These are phyloP conservation scores for Tauraco erythrolophus DNA, from an alignment of 2,113 vertebrate species.

Conservation along the genomic window DNA sequence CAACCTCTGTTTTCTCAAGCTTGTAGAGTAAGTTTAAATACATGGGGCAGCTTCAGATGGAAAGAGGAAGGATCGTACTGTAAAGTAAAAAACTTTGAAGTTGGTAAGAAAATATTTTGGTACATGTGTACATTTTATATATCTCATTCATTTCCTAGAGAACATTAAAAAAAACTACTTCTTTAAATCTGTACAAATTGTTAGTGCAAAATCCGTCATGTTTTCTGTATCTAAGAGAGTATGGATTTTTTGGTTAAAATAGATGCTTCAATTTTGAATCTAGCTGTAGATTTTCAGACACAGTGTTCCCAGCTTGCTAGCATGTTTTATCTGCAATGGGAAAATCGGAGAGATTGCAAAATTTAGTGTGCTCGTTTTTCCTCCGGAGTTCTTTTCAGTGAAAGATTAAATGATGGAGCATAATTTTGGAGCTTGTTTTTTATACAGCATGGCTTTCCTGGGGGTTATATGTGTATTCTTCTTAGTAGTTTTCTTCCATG, in stretches of 20 bases:
- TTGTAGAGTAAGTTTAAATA: not conserved
- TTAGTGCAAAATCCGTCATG: not conserved
- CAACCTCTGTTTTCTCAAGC: not conserved
- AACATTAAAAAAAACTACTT: not conserved
- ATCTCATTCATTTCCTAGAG: not conserved
- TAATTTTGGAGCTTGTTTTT: not conserved
- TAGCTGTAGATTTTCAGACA: not conserved
- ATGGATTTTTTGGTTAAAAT: not conserved
- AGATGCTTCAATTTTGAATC: not conserved
- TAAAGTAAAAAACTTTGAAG: not conserved
- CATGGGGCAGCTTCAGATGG: not conserved
- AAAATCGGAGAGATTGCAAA: not conserved
- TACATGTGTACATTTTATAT: not conserved
- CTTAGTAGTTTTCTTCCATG: not conserved
- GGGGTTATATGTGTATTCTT: not conserved
- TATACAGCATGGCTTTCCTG: not conserved
- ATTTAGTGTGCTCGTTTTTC: not conserved
- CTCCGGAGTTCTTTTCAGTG: not conserved
- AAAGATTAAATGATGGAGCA: not conserved
- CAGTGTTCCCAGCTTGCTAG: not conserved
- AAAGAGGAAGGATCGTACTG: not conserved
- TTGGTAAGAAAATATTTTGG: not conserved
- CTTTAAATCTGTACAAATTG: not conserved
- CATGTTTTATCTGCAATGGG: not conserved
- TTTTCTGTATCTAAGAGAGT: not conserved